phyloP scores from a whole-genome alignment of 2,113 vertebrate genomes.

The Lutjanus erythropterus region DNA sequence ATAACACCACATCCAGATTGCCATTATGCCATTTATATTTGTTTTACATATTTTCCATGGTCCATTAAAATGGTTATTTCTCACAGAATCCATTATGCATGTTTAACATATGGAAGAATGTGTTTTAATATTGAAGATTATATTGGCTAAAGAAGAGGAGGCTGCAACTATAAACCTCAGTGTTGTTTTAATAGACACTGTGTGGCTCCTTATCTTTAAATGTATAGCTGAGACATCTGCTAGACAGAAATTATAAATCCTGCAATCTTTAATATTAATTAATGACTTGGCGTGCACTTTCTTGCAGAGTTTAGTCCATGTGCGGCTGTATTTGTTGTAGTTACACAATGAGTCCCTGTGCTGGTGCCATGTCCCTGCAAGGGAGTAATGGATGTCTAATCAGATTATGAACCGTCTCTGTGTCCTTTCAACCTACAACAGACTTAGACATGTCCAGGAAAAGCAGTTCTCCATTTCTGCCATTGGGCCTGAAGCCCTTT shows the following conservation, averaged over 20 bases:
- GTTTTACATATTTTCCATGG: conserved; percentile 16
- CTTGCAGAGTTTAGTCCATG: neutral
- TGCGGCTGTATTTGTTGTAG: conserved; percentile 15
- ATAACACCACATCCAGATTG: neutral
- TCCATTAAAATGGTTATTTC: conserved; percentile 29
- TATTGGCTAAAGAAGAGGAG: neutral
- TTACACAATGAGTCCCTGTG: conserved; percentile 11
- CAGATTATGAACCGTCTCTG: conserved; percentile 58
- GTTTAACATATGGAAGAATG: conserved; percentile 3
- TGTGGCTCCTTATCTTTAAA: neutral
- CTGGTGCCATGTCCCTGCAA: conserved; percentile 24
- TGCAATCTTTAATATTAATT: neutral
- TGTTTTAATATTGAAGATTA: conserved; percentile 3
- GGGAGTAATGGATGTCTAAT: conserved; percentile 68
- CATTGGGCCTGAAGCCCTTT: conserved; percentile 55
- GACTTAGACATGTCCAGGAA: conserved; percentile 57
- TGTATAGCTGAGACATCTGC: neutral
- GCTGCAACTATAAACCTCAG: neutral
- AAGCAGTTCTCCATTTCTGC: conserved; percentile 55
- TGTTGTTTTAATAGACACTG: neutral
- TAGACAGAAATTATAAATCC: neutral
- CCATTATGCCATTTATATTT: conserved; percentile 5
- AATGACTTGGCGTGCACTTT: neutral
- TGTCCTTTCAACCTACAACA: conserved; percentile 65
- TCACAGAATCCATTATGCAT: conserved; percentile 6